phyloP scores from a whole-genome alignment of 1,140 invertebrate genomes.

The Goniozus legneri region DNA sequence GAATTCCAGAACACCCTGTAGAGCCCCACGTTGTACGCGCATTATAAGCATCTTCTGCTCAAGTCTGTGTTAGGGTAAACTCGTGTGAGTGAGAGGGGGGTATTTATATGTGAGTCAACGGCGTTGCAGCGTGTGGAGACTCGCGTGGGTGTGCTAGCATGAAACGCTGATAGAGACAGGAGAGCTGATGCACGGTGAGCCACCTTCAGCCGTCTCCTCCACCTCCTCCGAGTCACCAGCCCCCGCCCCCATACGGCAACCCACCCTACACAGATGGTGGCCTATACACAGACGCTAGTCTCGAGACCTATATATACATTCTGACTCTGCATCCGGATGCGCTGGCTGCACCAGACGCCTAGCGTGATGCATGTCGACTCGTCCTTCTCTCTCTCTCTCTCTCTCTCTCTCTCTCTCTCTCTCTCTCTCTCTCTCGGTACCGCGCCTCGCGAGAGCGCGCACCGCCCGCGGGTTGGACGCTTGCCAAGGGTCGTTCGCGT shows the following conservation, averaged over 20 bases:
- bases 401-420: neutral
- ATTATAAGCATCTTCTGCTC: no score
- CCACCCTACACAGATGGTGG: no score
- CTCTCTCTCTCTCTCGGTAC: neutral
- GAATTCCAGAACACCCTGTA: no score
- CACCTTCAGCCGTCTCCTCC: slow-evolving; percentile 11
- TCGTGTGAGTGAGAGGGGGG: no score
- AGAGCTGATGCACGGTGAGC: slow-evolving; percentile 26
- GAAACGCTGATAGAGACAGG: slow-evolving; percentile 30
- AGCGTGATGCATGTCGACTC: slow-evolving; percentile 31
- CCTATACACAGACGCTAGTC: no score
- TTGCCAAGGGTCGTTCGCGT: slow-evolving; percentile 31
- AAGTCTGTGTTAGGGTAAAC: no score
- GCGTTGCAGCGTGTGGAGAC: slow-evolving; percentile 13
- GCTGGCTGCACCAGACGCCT: slow-evolving; percentile 34
- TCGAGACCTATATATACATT: neutral
- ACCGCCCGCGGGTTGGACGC: slow-evolving; percentile 24
- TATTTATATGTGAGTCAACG: no score
- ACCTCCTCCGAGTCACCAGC: slow-evolving; percentile 6
- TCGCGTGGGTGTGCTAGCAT: slow-evolving; percentile 8
- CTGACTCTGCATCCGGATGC: slow-evolving; percentile 24
- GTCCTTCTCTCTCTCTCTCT: slow-evolving; percentile 5
- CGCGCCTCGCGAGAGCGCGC: neutral
- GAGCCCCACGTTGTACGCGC: no score
- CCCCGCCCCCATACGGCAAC: no score